Conservation (phyloP, 2,888 invertebrate genomes). For the Galerucella calmariensis region DNA sequence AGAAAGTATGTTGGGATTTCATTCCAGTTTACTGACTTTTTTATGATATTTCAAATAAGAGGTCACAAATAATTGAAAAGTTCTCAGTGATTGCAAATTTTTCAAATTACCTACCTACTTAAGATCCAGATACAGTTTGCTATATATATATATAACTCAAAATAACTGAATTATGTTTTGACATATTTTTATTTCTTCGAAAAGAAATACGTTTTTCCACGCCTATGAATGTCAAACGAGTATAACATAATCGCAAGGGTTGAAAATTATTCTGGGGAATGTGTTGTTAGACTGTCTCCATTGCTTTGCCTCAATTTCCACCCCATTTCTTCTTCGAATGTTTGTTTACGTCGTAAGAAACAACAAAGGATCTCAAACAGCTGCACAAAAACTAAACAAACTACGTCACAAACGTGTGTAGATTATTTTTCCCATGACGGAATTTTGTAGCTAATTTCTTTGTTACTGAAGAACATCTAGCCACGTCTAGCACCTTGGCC, state of each 20-base stretch:
- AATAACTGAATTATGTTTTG: neutral
- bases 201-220: slow-evolving; percentile 17
- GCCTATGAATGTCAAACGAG: slow-evolving; percentile 36
- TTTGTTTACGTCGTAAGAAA: slow-evolving; percentile 49
- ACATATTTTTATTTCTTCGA: neutral
- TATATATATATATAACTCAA: neutral
- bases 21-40: no score
- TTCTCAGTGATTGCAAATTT: no score
- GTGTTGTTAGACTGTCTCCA: slow-evolving; percentile 56
- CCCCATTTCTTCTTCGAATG: slow-evolving; percentile 49
- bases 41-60: no score
- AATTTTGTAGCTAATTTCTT: slow-evolving; percentile 9
- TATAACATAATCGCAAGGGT: slow-evolving; percentile 55
- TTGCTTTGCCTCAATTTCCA: slow-evolving; percentile 54
- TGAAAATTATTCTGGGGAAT: slow-evolving; percentile 55
- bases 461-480: slow-evolving; percentile 10
- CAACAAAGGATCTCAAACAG: slow-evolving; percentile 41
- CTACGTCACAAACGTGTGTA: slow-evolving; percentile 15
- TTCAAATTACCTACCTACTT: no score
- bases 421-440: slow-evolving; percentile 18
- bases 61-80: no score
- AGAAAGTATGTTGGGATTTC: no score
- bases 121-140: no score
- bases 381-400: slow-evolving; percentile 34
- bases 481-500: no score